Percentiles rank a stretch among this genome's conserved stretches.
These are phyloP conservation scores for Simalia tracyae DNA, from an alignment of 2,797 vertebrate genomes.

Conservation along the genomic window DNA sequence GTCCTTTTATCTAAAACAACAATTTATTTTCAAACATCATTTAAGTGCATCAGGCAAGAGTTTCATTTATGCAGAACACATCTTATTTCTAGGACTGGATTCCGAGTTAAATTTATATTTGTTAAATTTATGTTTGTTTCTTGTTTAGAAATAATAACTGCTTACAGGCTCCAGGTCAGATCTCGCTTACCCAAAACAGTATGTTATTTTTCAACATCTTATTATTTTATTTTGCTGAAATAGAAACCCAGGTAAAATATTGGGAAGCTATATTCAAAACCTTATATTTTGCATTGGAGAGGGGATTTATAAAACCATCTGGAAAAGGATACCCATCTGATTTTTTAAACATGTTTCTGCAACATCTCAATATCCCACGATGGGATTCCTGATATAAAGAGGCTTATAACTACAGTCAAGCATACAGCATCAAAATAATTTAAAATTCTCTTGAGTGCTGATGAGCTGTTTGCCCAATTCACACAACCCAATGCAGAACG, in stretches of 20 bases:
- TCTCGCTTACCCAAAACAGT: neutral
- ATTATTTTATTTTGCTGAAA: neutral
- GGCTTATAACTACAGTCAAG: neutral
- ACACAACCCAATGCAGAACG: neutral
- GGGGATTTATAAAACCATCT: neutral
- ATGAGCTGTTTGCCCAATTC: neutral
- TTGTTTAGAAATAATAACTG: neutral
- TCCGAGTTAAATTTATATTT: neutral
- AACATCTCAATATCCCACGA: neutral
- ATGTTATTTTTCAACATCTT: neutral
- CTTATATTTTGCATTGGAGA: neutral
- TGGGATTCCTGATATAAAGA: neutral
- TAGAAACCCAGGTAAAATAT: neutral
- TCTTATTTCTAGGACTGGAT: neutral
- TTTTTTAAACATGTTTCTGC: neutral
- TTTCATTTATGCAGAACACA: neutral
- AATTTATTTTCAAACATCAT: neutral
- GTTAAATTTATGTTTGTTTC: neutral
- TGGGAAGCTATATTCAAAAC: neutral
- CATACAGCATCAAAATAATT: neutral
- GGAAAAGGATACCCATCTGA: neutral
- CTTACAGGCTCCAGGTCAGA: neutral
- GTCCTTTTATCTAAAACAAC: neutral
- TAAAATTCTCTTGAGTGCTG: neutral
- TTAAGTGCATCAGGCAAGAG: neutral